A percentile compares a stretch with the other conserved stretches of the same genome.
Evolutionary conservation across 2,797 vertebrate genomes (phyloP).

Genomic region (Sitta carolinensis): DNA sequence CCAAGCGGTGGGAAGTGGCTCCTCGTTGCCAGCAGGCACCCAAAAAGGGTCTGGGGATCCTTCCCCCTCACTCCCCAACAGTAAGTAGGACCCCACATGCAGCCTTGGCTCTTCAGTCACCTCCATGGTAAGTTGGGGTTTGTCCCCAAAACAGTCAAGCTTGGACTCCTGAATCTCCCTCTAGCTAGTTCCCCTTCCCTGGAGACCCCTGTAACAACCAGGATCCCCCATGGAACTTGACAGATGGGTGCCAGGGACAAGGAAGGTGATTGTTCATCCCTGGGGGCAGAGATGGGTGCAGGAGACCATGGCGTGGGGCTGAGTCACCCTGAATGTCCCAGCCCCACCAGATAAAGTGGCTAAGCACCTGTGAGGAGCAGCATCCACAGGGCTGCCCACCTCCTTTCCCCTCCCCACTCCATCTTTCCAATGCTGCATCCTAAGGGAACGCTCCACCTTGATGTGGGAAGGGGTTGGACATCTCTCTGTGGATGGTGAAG

Average conservation of each 20-base stretch:
- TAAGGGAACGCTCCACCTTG: background rate
- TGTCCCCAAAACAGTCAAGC: rapidly evolving
- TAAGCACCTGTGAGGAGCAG: background rate
- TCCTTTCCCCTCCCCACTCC: background rate
- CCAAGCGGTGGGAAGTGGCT: background rate
- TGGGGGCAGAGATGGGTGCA: background rate
- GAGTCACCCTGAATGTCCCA: background rate
- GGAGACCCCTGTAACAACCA: rapidly evolving
- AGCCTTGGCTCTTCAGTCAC: background rate
- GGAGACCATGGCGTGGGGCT: rapidly evolving
- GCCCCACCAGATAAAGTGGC: background rate
- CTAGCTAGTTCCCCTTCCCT: background rate
- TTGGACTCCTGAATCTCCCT: background rate
- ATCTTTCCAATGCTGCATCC: background rate
- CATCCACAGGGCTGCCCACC: background rate
- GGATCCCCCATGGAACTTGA: rapidly evolving
- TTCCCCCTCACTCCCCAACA: background rate
- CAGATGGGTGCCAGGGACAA: background rate
- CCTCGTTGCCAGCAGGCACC: background rate
- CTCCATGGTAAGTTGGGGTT: background rate
- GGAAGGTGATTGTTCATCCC: background rate
- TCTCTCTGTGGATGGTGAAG: background rate
- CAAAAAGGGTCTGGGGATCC: rapidly evolving
- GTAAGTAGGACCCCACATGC: background rate
- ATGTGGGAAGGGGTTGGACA: background rate